Base-by-base conservation (phyloP, 2,888 invertebrate genomes). In the Steinernema carpocapsae region DNA sequence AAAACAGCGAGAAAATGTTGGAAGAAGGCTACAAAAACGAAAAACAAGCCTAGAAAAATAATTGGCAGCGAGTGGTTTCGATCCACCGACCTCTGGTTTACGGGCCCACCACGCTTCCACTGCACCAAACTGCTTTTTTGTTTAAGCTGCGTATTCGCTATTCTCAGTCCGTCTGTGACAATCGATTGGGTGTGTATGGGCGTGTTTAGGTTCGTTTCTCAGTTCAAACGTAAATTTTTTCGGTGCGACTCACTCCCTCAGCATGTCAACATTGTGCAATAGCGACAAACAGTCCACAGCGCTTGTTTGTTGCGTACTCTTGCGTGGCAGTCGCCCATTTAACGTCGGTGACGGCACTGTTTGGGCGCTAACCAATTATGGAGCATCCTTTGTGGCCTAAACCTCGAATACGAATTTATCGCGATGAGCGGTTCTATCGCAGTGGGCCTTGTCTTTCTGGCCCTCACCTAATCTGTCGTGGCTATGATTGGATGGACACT, bases 81-180 rank as follows among this genome's bases (percentile, higher is more conserved):
- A 88, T 88, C 88, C 85, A 93, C 93, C 93, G 93, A 93, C 92
- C 93, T 93, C 93, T 93, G 93, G 93, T 92, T 92, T 92, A 92
- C 92, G 92, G 92, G 92, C 92, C 92, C 92, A 92, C 92, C 92
- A 92, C 92, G 92, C 92, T 92, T 87, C 92, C 92, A 92, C 92
- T 92, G 92, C 92, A 92, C 92, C 92, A 92, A 92, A 92, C 92
- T 92, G 92, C 92, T 92, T 17, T 14, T 10, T 37, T 37, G 37
- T 37, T 10, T 6, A 3, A 6, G 10, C 10, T 37, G 3, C 37
- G 4, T 10, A 37, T 6, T 3, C 10, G 37, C 37, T 37, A 37
- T 37, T 37, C 37, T 6, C 10, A 37, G 4, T 10, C 37, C 37
- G 37, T 37, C 10, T 37, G 4, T 37, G n/a, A n/a, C n/a, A n/a